Percentiles rank a stretch among this genome's conserved stretches.
phyloP scores from a whole-genome alignment of 2,113 vertebrate genomes.

The Telmatochromis sp. region DNA sequence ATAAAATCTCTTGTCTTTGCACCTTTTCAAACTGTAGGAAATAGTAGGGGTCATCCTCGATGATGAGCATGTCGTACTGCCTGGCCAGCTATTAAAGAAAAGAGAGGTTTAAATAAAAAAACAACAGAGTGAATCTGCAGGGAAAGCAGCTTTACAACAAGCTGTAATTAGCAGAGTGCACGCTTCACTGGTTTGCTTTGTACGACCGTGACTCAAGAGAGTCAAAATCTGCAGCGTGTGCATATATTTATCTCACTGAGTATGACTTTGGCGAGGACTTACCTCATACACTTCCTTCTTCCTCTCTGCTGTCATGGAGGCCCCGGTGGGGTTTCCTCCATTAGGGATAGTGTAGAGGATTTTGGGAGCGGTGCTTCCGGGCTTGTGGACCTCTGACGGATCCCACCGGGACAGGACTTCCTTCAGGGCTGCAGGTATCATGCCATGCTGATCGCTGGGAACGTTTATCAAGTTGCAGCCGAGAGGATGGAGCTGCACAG shows the following conservation, averaged over 20 bases:
- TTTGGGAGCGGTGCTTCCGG: conserved; percentile 67
- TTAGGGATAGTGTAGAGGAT: conserved; percentile 92
- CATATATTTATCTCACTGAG: background rate
- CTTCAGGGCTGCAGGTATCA: conserved; percentile 80
- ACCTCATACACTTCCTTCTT: conserved; percentile 91
- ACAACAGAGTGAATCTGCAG: background rate
- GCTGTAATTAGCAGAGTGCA: background rate
- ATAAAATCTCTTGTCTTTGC: background rate
- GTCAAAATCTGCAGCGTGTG: background rate
- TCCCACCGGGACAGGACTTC: conserved; percentile 81
- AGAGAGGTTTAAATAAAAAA: background rate
- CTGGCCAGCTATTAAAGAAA: conserved; percentile 80
- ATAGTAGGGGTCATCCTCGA: conserved; percentile 97
- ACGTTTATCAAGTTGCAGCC: conserved; percentile 86
- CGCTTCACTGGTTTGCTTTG: background rate
- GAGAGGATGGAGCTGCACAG: conserved; percentile 81
- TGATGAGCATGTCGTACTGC: conserved; percentile 88
- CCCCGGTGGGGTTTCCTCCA: conserved; percentile 89
- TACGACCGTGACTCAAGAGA: background rate
- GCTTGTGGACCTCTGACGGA: conserved; percentile 72
- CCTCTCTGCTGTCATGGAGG: conserved; percentile 78
- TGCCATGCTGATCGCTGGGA: conserved; percentile 83
- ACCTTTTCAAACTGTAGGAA: conserved; percentile 96
- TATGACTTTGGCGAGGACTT: background rate
- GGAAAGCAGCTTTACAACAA: background rate